Evolutionary conservation across 2,888 invertebrate species (phyloP).

Genomic region (Campopleginae sp.): DNA sequence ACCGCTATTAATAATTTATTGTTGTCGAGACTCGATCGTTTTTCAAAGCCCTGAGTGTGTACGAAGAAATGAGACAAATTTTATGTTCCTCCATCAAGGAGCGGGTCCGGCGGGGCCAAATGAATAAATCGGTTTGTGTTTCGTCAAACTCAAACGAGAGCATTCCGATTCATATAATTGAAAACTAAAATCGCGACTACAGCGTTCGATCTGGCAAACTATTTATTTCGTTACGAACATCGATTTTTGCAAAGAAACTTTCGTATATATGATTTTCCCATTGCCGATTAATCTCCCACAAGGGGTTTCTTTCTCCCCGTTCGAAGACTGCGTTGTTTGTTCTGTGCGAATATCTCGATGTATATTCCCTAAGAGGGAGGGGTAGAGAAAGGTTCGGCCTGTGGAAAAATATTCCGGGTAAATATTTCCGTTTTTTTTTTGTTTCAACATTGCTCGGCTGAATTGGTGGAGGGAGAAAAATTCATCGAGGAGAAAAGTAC

Average conservation of each 20-base stretch:
- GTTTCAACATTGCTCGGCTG: constrained; percentile 70
- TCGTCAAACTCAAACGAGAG: not conserved
- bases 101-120: not conserved
- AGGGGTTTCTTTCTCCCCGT: not conserved
- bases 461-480: constrained; percentile 54
- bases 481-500: constrained; percentile 53
- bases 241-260: constrained; percentile 22
- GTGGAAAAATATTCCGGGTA: constrained; percentile 81
- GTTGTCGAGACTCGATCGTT: constrained; percentile 63
- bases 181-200: not conserved
- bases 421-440: constrained; percentile 82
- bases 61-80: constrained; percentile 26
- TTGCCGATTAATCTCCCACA: constrained; percentile 4
- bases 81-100: not conserved
- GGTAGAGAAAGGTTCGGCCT: constrained; percentile 50
- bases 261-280: constrained; percentile 39
- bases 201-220: not conserved
- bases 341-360: constrained; percentile 48
- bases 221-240: constrained; percentile 47
- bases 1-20: constrained; percentile 78
- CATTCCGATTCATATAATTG: not conserved
- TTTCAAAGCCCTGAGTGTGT: constrained; percentile 1
- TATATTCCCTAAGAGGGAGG: constrained; percentile 3
- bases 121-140: constrained; percentile 28
- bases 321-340: constrained; percentile 38